These are phyloP conservation scores for Aphaenogaster floridana DNA, from an alignment of 1,140 invertebrate species.

Conservation along the genomic window DNA sequence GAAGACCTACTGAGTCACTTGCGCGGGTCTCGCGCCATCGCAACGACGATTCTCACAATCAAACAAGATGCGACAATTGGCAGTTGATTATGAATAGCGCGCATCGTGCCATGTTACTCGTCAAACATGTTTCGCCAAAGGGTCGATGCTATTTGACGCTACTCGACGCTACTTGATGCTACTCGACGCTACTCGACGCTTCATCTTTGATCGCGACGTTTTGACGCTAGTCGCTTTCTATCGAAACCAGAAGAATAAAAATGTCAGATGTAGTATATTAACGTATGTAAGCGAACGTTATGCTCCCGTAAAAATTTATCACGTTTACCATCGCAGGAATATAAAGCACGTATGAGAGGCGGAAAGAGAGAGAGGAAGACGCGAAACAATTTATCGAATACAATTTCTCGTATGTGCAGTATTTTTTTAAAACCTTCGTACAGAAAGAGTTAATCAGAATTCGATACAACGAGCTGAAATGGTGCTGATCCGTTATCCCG, in stretches of 20 bases:
- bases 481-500: not conserved
- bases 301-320: not conserved
- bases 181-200: not conserved
- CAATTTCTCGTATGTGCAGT: not conserved
- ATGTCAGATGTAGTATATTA: not conserved
- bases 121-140: not conserved
- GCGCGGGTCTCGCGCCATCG: constrained; percentile 49
- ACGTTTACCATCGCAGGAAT: not conserved
- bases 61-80: not conserved
- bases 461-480: not conserved
- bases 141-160: not conserved
- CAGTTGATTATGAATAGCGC: not conserved
- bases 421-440: not conserved
- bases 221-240: not conserved
- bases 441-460: not conserved
- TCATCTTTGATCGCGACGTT: not conserved
- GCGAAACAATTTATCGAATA: not conserved
- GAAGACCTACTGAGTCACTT: constrained; percentile 71
- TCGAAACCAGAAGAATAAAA: not conserved
- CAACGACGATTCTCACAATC: not conserved
- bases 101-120: not conserved
- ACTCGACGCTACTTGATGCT: not conserved
- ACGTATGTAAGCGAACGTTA: not conserved
- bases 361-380: not conserved
- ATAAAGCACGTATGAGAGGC: not conserved